Evolutionary conservation across 2,113 vertebrate genomes (phyloP).

Genomic region (Halichoeres trimaculatus): DNA sequence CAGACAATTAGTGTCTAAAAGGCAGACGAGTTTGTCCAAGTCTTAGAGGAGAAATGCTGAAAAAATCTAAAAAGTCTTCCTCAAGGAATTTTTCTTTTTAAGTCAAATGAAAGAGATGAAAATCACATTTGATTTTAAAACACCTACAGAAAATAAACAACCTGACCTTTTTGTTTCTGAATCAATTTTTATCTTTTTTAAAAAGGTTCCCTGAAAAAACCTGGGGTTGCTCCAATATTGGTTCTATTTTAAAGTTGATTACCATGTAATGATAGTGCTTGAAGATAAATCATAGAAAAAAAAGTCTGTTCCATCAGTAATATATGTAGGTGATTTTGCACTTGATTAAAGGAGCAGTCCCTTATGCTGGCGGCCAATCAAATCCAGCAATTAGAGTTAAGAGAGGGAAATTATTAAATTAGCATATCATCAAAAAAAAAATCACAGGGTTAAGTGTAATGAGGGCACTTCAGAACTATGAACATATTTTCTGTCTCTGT

Average conservation of each 20-base stretch:
- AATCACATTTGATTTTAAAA: neutral
- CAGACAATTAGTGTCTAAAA: neutral
- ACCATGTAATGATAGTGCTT: neutral
- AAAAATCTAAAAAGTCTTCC: neutral
- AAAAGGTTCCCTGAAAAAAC: no score
- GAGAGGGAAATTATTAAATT: neutral
- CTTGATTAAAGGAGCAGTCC: no score
- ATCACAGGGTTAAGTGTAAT: neutral
- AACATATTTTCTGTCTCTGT: constrained; percentile 8
- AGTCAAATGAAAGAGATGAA: no score
- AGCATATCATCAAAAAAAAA: constrained; percentile 2
- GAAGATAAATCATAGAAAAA: no score
- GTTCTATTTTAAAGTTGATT: neutral
- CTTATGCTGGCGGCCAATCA: neutral
- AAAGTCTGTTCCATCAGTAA: no score
- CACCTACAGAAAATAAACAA: neutral
- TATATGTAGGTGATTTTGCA: no score
- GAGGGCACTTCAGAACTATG: neutral
- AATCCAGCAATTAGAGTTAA: neutral
- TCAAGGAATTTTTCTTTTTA: no score
- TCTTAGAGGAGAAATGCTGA: constrained; percentile 9
- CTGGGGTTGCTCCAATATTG: no score
- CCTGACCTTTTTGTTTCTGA: no score
- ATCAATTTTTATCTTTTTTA: no score
- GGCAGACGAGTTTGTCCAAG: constrained; percentile 3